Conservation (phyloP, 2,888 invertebrate genomes). For the Esperia sulphurella region DNA sequence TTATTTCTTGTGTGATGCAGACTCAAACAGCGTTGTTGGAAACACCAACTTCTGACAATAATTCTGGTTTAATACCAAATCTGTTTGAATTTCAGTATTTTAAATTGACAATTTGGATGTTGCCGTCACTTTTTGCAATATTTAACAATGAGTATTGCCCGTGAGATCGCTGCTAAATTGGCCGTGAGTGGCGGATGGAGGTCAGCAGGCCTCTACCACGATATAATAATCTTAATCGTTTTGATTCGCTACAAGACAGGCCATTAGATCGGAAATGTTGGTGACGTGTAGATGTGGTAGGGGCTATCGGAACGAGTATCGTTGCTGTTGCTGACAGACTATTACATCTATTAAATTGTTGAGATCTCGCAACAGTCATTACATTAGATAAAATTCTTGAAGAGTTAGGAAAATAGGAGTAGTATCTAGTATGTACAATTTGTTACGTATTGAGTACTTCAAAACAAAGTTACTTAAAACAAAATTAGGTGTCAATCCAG, state of each 20-base stretch:
- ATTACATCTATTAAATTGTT: conserved; percentile 25
- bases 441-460: too few species aligned
- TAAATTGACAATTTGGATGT: conserved; percentile 30
- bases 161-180: conserved; percentile 56
- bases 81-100: not conserved
- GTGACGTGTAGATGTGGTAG: conserved; percentile 6
- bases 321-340: conserved; percentile 7
- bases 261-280: not conserved
- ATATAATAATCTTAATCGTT: conserved; percentile 9
- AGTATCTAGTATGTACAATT: too few species aligned
- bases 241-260: not conserved
- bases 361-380: conserved; percentile 19
- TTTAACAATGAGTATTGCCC: conserved; percentile 49
- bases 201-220: conserved; percentile 40
- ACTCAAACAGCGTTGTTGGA: too few species aligned
- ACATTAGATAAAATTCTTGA: too few species aligned
- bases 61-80: too few species aligned
- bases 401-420: too few species aligned
- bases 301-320: conserved; percentile 15
- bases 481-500: too few species aligned
- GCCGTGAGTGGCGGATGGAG: conserved; percentile 56
- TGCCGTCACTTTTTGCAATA: conserved; percentile 46
- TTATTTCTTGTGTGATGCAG: not conserved
- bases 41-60: too few species aligned
- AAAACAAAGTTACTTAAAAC: too few species aligned